A percentile compares a stretch with the other conserved stretches of the same genome.
Conservation (phyloP, 2,113 vertebrate genomes). For the Dicaeum eximium region DNA sequence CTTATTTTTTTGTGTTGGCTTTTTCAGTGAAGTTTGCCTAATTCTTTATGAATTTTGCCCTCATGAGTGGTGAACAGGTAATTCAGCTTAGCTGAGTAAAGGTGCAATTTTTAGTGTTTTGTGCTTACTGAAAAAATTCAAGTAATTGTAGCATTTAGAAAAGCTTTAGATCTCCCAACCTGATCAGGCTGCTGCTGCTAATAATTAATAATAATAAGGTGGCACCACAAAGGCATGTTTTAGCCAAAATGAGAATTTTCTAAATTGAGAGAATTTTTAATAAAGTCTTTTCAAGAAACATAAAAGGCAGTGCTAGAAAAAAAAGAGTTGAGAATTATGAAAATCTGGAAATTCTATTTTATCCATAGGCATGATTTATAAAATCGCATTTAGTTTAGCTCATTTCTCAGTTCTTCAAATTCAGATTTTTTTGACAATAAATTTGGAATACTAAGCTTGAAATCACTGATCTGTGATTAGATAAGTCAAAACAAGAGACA, state of each 20-base stretch:
- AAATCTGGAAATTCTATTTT: not conserved
- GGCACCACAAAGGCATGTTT: not conserved
- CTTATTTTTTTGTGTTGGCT: not conserved
- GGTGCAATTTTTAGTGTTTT: constrained; percentile 63
- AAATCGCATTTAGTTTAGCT: not conserved
- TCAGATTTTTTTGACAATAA: not conserved
- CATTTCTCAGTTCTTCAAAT: not conserved
- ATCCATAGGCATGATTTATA: not conserved
- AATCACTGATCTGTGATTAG: not conserved
- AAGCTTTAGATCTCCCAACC: constrained; percentile 17
- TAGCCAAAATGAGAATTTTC: not conserved
- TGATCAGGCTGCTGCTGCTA: not conserved
- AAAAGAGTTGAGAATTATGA: not conserved
- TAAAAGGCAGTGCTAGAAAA: not conserved
- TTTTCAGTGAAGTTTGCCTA: constrained; percentile 10
- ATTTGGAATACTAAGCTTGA: not conserved
- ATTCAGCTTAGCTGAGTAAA: constrained; percentile 30
- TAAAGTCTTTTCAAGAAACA: not conserved
- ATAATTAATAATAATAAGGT: not conserved
- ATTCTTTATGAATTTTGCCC: constrained; percentile 58
- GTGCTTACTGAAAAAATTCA: constrained; percentile 49
- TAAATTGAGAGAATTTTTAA: not conserved
- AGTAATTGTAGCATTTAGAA: constrained; percentile 55
- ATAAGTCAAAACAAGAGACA: not conserved
- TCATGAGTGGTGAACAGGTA: constrained; percentile 42